These are phyloP conservation scores for Phocides pigmalion DNA, from an alignment of 1,140 invertebrate genomes.

Conservation along the genomic window DNA sequence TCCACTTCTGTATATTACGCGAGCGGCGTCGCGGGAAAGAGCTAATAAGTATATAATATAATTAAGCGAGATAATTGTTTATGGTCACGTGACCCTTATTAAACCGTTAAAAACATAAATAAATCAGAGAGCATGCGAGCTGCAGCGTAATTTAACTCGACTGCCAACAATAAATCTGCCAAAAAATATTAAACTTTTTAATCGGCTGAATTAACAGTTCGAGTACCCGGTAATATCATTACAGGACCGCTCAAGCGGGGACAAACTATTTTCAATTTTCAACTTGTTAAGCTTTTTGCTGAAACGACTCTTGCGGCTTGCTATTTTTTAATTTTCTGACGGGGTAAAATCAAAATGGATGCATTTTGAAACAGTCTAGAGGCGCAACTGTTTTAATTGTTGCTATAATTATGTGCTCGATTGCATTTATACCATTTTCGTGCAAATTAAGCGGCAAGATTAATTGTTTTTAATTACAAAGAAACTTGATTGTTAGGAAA, in stretches of 20 bases:
- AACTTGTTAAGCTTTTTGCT: slow-evolving; percentile 24
- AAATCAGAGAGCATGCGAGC: slow-evolving; percentile 32
- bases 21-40: no score
- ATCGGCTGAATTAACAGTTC: slow-evolving; percentile 35
- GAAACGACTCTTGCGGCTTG: slow-evolving; percentile 9
- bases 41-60: slow-evolving; percentile 3
- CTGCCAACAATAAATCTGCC: slow-evolving; percentile 36
- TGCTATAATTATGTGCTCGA: no score
- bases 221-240: slow-evolving; percentile 32
- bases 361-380: background rate
- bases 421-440: no score
- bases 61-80: slow-evolving; percentile 21
- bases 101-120: slow-evolving; percentile 34
- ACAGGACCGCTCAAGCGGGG: slow-evolving; percentile 22
- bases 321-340: slow-evolving; percentile 15
- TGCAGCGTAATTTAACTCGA: slow-evolving; percentile 30
- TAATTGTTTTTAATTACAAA: no score
- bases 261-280: slow-evolving; percentile 32
- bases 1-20: no score
- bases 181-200: slow-evolving; percentile 38
- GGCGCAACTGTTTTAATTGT: no score
- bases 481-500: no score
- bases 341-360: background rate
- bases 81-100: slow-evolving; percentile 30
- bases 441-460: no score